These are phyloP conservation scores for Oreochromis mossambicus DNA, from an alignment of 2,797 vertebrate genomes.

Conservation along the genomic window DNA sequence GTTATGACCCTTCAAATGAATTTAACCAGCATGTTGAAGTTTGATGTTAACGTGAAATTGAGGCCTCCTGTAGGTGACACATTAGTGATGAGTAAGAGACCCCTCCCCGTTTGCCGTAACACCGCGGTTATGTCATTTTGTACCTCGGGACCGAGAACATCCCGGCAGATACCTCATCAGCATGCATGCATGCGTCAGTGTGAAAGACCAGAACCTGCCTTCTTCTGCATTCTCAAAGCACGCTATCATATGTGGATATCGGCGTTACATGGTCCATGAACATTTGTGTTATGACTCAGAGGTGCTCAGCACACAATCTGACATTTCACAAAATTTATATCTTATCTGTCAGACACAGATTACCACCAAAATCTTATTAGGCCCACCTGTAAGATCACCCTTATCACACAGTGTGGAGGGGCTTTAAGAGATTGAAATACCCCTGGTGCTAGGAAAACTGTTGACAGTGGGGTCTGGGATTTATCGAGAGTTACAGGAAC, in stretches of 20 bases:
- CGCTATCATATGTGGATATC: neutral
- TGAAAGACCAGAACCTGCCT: neutral
- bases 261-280: neutral
- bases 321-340: neutral
- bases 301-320: neutral
- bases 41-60: neutral
- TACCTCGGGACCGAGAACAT: neutral
- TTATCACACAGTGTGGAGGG: neutral
- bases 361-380: neutral
- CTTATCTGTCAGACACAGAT: neutral
- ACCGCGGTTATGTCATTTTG: neutral
- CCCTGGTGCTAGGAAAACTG: neutral
- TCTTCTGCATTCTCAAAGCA: neutral
- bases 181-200: neutral
- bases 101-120: neutral
- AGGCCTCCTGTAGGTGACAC: neutral
- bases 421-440: neutral
- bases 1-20: neutral
- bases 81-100: neutral
- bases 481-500: neutral
- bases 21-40: neutral
- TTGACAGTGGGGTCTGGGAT: neutral
- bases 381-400: neutral
- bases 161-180: neutral
- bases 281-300: neutral